Percentiles rank a stretch among this genome's conserved stretches.
These are phyloP conservation scores for Vidua chalybeata DNA, from an alignment of 2,113 vertebrate genomes.

Conservation along the genomic window DNA sequence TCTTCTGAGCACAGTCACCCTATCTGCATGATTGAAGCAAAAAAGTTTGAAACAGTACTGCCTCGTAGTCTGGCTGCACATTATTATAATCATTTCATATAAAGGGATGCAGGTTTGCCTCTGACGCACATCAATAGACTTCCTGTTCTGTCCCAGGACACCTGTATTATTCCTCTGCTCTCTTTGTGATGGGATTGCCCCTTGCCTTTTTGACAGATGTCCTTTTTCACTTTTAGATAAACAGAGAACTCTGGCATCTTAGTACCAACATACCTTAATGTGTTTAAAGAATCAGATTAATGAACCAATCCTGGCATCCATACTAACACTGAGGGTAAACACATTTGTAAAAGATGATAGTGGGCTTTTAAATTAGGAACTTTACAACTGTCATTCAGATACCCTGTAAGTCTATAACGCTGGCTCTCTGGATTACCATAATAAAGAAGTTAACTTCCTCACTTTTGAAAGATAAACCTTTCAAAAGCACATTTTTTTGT, in stretches of 20 bases:
- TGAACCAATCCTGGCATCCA: not conserved
- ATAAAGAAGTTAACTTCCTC: not conserved
- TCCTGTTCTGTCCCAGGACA: not conserved
- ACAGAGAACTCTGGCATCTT: not conserved
- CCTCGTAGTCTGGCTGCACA: not conserved
- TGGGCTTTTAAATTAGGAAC: not conserved
- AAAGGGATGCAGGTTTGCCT: not conserved
- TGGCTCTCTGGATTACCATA: not conserved
- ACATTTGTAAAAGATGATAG: not conserved
- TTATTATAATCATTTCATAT: not conserved
- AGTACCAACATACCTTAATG: not conserved
- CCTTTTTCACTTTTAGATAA: not conserved
- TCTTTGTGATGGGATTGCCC: not conserved
- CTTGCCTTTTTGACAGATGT: not conserved
- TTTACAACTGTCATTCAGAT: not conserved
- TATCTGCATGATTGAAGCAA: not conserved
- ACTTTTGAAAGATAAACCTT: not conserved
- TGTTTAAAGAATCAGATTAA: not conserved
- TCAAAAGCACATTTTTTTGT: not conserved
- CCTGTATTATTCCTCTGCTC: not conserved
- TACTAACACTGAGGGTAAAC: not conserved
- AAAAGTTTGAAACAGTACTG: not conserved
- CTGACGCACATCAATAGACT: not conserved
- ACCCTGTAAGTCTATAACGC: not conserved
- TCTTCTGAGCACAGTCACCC: not conserved